Evolutionary conservation across 2,113 vertebrate genomes (phyloP).

Genomic region (Neotoma lepida): DNA sequence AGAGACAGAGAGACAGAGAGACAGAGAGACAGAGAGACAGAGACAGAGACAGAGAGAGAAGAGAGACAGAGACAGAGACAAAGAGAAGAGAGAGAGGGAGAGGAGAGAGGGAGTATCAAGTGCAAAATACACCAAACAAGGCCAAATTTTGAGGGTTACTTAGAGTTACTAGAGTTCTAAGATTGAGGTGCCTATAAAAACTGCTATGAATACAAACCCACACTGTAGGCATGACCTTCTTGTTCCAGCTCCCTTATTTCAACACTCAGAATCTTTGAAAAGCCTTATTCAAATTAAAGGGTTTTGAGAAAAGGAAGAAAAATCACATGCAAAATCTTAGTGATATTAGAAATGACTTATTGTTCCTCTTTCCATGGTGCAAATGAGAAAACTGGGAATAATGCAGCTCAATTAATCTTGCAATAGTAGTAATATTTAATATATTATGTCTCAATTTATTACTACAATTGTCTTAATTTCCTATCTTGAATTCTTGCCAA

Average conservation of each 20-base stretch:
- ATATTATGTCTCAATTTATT: conserved; percentile 31
- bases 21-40: not conserved
- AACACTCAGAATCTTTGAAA: not conserved
- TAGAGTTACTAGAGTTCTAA: not conserved
- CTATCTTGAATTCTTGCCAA: conserved; percentile 36
- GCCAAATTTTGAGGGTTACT: not conserved
- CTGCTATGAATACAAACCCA: not conserved
- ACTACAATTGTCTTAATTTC: conserved; percentile 29
- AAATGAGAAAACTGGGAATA: conserved; percentile 53
- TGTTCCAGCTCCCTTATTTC: not conserved
- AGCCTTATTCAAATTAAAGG: not conserved
- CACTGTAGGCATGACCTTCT: not conserved
- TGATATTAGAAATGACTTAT: conserved; percentile 33
- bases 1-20: too few relatives aligned
- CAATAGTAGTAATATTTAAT: conserved; percentile 34
- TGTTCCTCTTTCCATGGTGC: not conserved
- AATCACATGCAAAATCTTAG: not conserved
- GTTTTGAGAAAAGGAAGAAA: not conserved
- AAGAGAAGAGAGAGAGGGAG: too few relatives aligned
- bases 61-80: too few relatives aligned
- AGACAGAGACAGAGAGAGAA: not conserved
- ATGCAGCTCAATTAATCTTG: conserved; percentile 30
- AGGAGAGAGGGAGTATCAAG: not conserved
- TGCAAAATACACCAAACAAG: not conserved
- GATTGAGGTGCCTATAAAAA: not conserved